phyloP scores from a whole-genome alignment of 2,888 invertebrate genomes.

The Schizotus pectinicornis region DNA sequence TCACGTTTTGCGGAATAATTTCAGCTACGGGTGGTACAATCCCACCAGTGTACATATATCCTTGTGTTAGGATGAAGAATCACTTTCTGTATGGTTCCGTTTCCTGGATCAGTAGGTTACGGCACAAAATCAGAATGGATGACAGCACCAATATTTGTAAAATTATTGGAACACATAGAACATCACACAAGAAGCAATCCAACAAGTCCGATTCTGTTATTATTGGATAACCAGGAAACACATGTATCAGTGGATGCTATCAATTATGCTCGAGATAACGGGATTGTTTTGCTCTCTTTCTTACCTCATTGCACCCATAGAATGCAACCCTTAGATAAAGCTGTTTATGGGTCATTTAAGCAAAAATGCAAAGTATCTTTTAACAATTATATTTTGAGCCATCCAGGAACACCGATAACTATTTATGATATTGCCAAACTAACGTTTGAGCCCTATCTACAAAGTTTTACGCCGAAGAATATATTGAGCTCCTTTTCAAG shows the following conservation, averaged over 20 bases:
- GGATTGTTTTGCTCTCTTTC: no score
- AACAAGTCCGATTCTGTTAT: no score
- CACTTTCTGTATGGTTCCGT: constrained; percentile 29
- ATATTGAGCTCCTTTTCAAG: not conserved
- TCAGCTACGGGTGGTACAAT: constrained; percentile 35
- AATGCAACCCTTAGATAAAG: constrained; percentile 42
- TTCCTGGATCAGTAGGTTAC: constrained; percentile 8
- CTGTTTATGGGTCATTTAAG: constrained; percentile 44
- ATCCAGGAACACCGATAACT: constrained; percentile 40
- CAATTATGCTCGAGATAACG: no score
- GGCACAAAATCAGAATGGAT: no score
- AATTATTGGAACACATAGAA: not conserved
- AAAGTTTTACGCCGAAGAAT: constrained; percentile 26
- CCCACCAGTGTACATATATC: constrained; percentile 38
- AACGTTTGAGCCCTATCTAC: constrained; percentile 29
- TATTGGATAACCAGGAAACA: no score
- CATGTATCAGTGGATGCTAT: no score
- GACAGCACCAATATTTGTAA: no score
- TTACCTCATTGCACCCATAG: constrained; percentile 42
- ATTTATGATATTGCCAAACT: constrained; percentile 38
- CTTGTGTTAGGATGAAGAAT: constrained; percentile 25
- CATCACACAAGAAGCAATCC: no score
- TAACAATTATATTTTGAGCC: constrained; percentile 34
- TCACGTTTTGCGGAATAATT: constrained; percentile 34
- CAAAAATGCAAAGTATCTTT: constrained; percentile 38